Base-by-base conservation (phyloP, 2,797 vertebrate species). In the Sebastes miniatus region DNA sequence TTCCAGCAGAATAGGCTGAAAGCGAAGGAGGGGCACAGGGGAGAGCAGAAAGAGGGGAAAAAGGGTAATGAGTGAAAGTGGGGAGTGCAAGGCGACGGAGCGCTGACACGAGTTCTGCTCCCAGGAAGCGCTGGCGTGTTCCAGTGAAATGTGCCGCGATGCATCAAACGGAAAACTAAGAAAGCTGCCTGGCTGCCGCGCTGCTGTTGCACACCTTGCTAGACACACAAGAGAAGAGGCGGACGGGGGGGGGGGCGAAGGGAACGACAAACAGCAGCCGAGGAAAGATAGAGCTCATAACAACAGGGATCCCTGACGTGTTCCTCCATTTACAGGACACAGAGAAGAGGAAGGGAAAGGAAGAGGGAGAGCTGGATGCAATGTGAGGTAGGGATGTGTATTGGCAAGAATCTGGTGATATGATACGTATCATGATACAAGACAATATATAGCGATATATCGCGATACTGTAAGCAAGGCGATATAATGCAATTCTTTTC, bases 1-100 rank as follows among this genome's bases (percentile, higher is more conserved):
- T 89, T 89, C 81, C 77, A 59, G 72, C 58, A 88, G 84, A 87
- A 89, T 69, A 67, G 82, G 71, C 88, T 86, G 76, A 91, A 90
- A 81, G 86, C 29, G 6, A 87, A 86, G 52, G 66, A 80, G 65
- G 77, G 61, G 74, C 79, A 76, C 32, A 57, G 47, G 64, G 67
- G 62, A 81, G 59, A 71, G 76, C 65, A 76, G 61, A 67, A 74
- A 77, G 79, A 82, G 54, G 58, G 39, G 59, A 79, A 84, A 87
- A 72, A 77, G 73, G 77, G 75, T 81, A 85, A 87, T 86, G 87
- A 83, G 85, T 79, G 78, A 83, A 82, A 86, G 77, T 62, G 69
- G 66, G 75, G 73, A 76, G 67, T 13, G 69, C 18, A 14, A 77
- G 69, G 76, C 36, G 18, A 80, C 59, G 68, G 79, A 88, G 81